These are phyloP conservation scores for Plebejus anna DNA, from an alignment of 2,888 invertebrate species.

Conservation along the genomic window DNA sequence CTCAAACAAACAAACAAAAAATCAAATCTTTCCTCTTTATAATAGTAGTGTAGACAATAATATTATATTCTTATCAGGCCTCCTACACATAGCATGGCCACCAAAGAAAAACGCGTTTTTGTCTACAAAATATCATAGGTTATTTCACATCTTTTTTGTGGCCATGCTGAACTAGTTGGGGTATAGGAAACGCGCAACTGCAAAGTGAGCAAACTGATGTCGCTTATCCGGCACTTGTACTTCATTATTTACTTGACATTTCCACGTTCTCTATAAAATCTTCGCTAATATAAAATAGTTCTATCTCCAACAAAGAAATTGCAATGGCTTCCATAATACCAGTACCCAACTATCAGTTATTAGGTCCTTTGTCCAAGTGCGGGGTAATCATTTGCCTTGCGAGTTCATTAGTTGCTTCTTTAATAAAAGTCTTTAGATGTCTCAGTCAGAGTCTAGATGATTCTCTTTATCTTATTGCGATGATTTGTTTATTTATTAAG, in stretches of 20 bases:
- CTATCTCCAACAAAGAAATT: slow-evolving; percentile 17
- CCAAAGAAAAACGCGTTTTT: no score
- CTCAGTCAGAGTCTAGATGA: background rate
- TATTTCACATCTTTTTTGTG: no score
- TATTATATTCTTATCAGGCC: no score
- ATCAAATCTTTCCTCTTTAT: no score
- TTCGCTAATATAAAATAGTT: background rate
- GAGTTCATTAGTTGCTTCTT: slow-evolving; percentile 18
- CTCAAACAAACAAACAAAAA: no score
- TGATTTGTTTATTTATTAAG: background rate
- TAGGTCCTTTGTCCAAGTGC: slow-evolving; percentile 2
- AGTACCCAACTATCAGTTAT: background rate
- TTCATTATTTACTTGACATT: background rate
- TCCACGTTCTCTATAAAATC: background rate
- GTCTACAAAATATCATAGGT: no score
- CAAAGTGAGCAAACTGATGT: no score
- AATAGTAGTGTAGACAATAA: no score
- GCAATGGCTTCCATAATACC: slow-evolving; percentile 22
- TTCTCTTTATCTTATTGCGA: background rate
- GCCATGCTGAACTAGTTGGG: no score
- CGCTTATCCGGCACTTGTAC: no score
- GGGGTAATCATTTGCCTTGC: slow-evolving; percentile 3
- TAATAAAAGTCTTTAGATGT: background rate
- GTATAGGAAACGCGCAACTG: no score
- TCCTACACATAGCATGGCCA: no score